These are phyloP conservation scores for Chrysolina haemoptera DNA, from an alignment of 2,888 invertebrate species.

Conservation along the genomic window DNA sequence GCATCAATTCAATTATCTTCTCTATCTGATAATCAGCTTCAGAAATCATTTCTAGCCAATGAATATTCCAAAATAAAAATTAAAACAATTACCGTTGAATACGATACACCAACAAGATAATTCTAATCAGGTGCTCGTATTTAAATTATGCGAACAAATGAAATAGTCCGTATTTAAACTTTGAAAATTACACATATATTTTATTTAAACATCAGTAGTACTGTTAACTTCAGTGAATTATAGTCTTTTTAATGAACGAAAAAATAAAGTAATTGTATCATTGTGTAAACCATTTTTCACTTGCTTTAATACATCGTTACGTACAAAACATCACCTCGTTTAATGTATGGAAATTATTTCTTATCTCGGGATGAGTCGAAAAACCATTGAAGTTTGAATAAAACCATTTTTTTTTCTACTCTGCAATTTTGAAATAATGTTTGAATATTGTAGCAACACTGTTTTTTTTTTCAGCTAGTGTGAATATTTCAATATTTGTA, in stretches of 20 bases:
- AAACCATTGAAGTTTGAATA: conserved; percentile 1
- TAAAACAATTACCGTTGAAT: conserved; percentile 1
- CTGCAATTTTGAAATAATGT: too few species aligned
- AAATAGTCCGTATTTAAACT: conserved; percentile 21
- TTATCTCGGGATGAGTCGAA: conserved; percentile 19
- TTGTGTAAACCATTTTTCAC: conserved; percentile 44
- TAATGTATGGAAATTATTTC: conserved; percentile 26
- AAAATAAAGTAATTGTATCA: conserved; percentile 47
- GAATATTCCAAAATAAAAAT: conserved; percentile 11
- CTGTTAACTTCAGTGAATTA: conserved; percentile 42
- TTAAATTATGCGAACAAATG: conserved; percentile 23
- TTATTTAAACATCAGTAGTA: conserved; percentile 16
- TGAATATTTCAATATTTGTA: too few species aligned
- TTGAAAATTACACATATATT: conserved; percentile 15
- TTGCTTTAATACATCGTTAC: conserved; percentile 32
- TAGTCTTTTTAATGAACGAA: conserved; percentile 44
- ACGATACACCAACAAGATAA: conserved; percentile 21
- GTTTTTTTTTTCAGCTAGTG: too few species aligned
- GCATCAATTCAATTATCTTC: too few species aligned
- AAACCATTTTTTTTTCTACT: not conserved
- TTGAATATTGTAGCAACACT: too few species aligned
- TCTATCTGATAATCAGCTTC: not conserved
- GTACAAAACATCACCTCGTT: conserved; percentile 11
- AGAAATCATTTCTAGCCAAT: conserved; percentile 13
- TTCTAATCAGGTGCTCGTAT: conserved; percentile 17